Base-by-base conservation (phyloP, 2,888 invertebrate genomes). In the Heteromurus nitidus region DNA sequence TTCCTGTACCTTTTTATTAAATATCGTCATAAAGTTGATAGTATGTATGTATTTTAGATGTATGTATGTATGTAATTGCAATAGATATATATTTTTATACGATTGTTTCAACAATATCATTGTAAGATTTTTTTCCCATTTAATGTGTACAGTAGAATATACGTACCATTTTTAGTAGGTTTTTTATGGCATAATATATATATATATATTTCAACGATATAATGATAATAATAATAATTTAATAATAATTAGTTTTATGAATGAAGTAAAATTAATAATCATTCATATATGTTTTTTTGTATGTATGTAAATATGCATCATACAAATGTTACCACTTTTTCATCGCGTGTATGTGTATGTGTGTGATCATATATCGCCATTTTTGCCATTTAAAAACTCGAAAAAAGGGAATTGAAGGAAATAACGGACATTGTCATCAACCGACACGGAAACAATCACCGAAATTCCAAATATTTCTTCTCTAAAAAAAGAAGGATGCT, bases 41-140 rank as follows among this genome's bases (percentile, higher is more conserved):
- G 44, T 47, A 64, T 47, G 3, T n/a, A 47, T 47, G 13, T 36
- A 36, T 9, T n/a, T n/a, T n/a, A n/a, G 50, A 65, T 62, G 24
- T 62, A 60, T 76, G 58, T 68, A 62, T 24, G n/a, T n/a, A n/a
- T n/a, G n/a, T 74, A 77, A 64, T 77, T 58, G n/a, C n/a, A n/a
- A n/a, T n/a, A n/a, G n/a, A n/a, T n/a, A n/a, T n/a, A n/a, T n/a
- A n/a, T n/a, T n/a, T 62, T 69, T 62, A 77, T 62, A 77, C 77
- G 77, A 70, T 77, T 77, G 77, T 77, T 77, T 77, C 77, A 77
- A 77, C 77, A 77, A 75, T 75, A 11, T 50, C 18, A 11, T 50
- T 50, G 5, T 47, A 47, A 18, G n/a, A 3, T 5, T 30, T 22
- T 53, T n/a, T n/a, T n/a, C n/a, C n/a, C n/a, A n/a, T n/a, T n/a